Percentiles rank a stretch among this genome's conserved stretches.
Evolutionary conservation across 2,888 invertebrate species (phyloP).

Genomic region (Pantelozetes paolii): DNA sequence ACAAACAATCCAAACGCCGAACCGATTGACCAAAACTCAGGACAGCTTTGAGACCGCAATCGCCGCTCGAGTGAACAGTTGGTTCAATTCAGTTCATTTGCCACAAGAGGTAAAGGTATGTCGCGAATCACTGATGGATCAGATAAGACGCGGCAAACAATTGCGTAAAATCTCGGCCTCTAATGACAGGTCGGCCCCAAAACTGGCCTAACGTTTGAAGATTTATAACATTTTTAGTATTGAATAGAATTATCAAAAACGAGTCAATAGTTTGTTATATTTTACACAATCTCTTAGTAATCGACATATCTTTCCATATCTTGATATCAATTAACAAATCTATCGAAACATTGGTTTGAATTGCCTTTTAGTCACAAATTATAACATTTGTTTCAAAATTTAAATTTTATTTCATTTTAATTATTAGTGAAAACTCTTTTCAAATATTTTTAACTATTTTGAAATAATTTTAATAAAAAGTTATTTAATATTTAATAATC

Average conservation of each 20-base stretch:
- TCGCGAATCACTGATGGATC: slow-evolving; percentile 88
- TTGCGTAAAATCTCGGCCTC: slow-evolving; percentile 61
- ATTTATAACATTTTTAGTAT: too few species aligned
- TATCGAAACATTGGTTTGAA: too few species aligned
- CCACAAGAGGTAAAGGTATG: slow-evolving; percentile 70
- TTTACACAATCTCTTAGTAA: background rate
- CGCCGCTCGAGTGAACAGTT: slow-evolving; percentile 62
- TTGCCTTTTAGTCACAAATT: too few species aligned
- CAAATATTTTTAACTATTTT: too few species aligned
- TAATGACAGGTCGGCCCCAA: slow-evolving; percentile 45
- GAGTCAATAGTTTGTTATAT: background rate
- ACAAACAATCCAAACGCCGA: background rate
- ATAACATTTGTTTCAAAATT: too few species aligned
- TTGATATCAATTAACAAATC: too few species aligned
- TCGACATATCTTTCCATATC: slow-evolving; percentile 4
- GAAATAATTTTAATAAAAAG: too few species aligned
- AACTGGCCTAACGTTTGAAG: slow-evolving; percentile 39
- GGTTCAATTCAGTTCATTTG: slow-evolving; percentile 58
- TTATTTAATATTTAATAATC: too few species aligned
- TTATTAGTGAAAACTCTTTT: too few species aligned
- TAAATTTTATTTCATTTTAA: too few species aligned
- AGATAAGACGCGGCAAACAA: slow-evolving; percentile 79
- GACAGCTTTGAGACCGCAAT: slow-evolving; percentile 47
- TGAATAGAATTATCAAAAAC: background rate
- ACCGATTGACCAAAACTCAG: slow-evolving; percentile 42